Base-by-base conservation (phyloP, 1,140 invertebrate genomes). In the Leucophenga varia region DNA sequence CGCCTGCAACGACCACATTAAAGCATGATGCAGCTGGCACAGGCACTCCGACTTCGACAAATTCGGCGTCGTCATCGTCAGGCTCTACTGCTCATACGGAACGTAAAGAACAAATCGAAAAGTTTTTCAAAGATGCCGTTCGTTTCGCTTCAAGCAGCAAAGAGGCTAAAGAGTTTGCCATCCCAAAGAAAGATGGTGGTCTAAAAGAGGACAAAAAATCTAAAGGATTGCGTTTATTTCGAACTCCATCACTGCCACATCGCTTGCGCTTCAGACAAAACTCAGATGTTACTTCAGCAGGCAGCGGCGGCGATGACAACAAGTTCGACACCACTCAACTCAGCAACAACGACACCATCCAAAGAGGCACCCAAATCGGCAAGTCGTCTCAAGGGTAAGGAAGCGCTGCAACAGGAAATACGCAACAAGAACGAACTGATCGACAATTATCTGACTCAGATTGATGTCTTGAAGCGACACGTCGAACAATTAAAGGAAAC, bases 61-160 rank as follows among this genome's bases (percentile, higher is more conserved):
- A 38, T 9, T 16, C 35, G 12, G 19, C 44, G 3, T 46, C 64
- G 9, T 17, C 18, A 14, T 14, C 5, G 6, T 7, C 5, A 14
- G 13, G 4, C 35, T 7, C 18, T 8, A 16, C 9, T 9, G 36
- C 35, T 6, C 48, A 52, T 31, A 52, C 64, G 2, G 72, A 74
- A 42, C 63, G 72, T 10, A 74, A 71, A 37, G 72, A 74, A 41
- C 72, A 72, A 19, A 74, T 74, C 10, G 72, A 74, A 32, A 74
- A 74, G 49, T 74, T 74, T 49, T 72, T 74, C 16, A 74, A 74
- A 54, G 72, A 74, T 45, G 72, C 68, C 3, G 67, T 71, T 5
- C 56, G 64, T 19, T 67, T 67, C 22, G 68, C 69, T 1, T 61
- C 64, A 18, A 72, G 54, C 55, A 61, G 54, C 2, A 75, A 74